phyloP scores from a whole-genome alignment of 2,113 vertebrate species.

The Vidua macroura region DNA sequence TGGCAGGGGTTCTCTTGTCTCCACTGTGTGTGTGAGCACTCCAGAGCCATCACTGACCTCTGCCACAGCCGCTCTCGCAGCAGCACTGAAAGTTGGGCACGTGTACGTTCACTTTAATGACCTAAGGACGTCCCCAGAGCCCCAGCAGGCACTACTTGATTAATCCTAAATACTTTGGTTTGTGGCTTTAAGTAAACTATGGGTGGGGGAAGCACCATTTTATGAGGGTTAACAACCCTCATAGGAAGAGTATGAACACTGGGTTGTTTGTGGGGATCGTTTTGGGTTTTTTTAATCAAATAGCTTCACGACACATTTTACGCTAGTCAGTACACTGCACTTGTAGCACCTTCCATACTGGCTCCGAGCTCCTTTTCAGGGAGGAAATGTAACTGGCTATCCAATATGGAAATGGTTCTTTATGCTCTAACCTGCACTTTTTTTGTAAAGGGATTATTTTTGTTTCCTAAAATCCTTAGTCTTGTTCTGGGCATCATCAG shows the following conservation, averaged over 20 bases:
- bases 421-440: constrained; percentile 33
- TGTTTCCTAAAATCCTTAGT: neutral
- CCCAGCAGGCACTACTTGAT: constrained; percentile 69
- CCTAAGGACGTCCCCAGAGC: constrained; percentile 8
- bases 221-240: neutral
- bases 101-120: neutral
- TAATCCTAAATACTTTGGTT: constrained; percentile 45
- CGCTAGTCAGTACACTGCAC: constrained; percentile 19
- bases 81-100: neutral
- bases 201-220: neutral
- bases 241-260: neutral
- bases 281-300: neutral
- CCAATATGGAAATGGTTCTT: neutral
- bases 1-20: neutral
- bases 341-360: constrained; percentile 28
- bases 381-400: neutral
- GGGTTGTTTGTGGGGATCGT: neutral
- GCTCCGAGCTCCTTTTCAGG: constrained; percentile 26
- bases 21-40: neutral
- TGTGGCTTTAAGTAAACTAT: constrained; percentile 42
- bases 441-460: constrained; percentile 8
- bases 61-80: neutral
- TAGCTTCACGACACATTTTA: neutral
- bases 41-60: neutral
- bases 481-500: neutral